Evolutionary conservation across 1,140 invertebrate genomes (phyloP), one percentile per base, ranked within the genome.

Genomic region (Pygmarrhopalites habei): DNA sequence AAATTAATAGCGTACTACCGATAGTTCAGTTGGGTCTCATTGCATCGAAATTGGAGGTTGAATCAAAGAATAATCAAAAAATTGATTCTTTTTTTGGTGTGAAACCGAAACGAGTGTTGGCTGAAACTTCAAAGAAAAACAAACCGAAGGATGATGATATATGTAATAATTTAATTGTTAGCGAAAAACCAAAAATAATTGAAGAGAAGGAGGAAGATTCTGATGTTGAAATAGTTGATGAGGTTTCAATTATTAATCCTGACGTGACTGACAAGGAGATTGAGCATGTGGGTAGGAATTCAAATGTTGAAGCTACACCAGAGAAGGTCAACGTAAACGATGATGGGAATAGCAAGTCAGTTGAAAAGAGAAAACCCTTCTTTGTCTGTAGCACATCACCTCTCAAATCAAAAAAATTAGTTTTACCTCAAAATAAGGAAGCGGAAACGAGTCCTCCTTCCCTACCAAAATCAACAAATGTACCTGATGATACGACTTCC

Each of bases 41-140:
- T 32, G 68, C 68, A 25, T 65, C 66, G 19, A 70, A 67, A 62
- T 67, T 70, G 43, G 68, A 70, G 52, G 65, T 65, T 29, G 68
- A 67, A 46, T 17, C 35, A 3, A 39, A 32, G 7, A 62, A 43
- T 10, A 58, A 43, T 55, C 10, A 17, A 1, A 68, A 65, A 55
- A 68, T 68, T 26, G 35, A 53, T 39, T 61, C 57, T 23, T 68
- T 62, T 46, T 61, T 41, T 29, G 4, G 14, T 39, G 59, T 32
- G 23, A 1, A 55, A 4, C 4, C 35, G 39, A 28, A 28, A 7
- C 17, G 14, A 10, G 7, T 12, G 21, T 49, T 19, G 21, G 47
- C 7, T 23, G 23, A 49, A 49, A 49, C 23, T 19, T 19, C 14
- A 15, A 21, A 10, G 10, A 21, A 10, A 49, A n/a, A 10, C 47